Conservation (phyloP, 2,888 invertebrate species). For the Muscina levida region DNA sequence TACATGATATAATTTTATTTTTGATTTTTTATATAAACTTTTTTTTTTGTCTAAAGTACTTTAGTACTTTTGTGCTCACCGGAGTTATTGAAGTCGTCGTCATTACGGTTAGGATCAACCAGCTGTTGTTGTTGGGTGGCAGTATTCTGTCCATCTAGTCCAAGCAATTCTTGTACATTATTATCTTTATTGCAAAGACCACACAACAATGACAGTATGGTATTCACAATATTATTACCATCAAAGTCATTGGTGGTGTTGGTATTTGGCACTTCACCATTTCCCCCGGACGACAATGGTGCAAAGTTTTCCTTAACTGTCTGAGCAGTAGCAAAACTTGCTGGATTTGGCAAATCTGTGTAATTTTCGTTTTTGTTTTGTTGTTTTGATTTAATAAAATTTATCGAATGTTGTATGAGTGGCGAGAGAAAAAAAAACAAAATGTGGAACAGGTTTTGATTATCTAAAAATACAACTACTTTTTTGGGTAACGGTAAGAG, state of each 20-base stretch:
- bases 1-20: too few relatives aligned
- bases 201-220: constrained; percentile 61
- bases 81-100: constrained; percentile 59
- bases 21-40: background rate
- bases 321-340: constrained; percentile 54
- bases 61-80: constrained; percentile 56
- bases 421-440: constrained; percentile 52
- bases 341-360: constrained; percentile 59
- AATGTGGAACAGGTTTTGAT: constrained; percentile 54
- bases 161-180: constrained; percentile 58
- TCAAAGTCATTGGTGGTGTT: constrained; percentile 58
- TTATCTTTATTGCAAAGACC: constrained; percentile 62
- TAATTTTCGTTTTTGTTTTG: constrained; percentile 24
- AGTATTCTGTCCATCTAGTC: constrained; percentile 61
- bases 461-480: constrained; percentile 47
- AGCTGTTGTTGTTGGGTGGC: constrained; percentile 56
- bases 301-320: constrained; percentile 61
- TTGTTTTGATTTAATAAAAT: constrained; percentile 39
- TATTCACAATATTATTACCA: constrained; percentile 61
- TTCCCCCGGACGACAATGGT: constrained; percentile 57
- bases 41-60: constrained; percentile 52
- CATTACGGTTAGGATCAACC: constrained; percentile 53
- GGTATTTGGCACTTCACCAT: constrained; percentile 59
- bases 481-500: constrained; percentile 16
- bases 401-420: constrained; percentile 41